Percentiles rank a stretch among this genome's conserved stretches.
phyloP scores from a whole-genome alignment of 2,888 invertebrate genomes.

The Idaea straminata region DNA sequence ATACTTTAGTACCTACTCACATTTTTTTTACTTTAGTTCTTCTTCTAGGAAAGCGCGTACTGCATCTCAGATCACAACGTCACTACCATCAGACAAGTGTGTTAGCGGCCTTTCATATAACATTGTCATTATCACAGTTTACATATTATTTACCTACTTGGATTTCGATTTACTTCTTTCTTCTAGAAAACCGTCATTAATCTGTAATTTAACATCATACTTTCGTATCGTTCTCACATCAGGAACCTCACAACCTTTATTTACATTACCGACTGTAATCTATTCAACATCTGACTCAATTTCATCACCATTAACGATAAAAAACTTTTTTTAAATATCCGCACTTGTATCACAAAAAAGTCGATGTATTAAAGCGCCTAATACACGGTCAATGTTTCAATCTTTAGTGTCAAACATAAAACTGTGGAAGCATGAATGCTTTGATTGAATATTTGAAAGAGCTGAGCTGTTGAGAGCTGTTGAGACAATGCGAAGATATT shows the following conservation, averaged over 20 bases:
- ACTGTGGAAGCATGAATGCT: neutral
- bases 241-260: slow-evolving; percentile 9
- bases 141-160: neutral
- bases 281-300: slow-evolving; percentile 53
- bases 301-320: slow-evolving; percentile 52
- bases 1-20: too few relatives aligned
- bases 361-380: neutral
- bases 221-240: slow-evolving; percentile 17
- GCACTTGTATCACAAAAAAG: slow-evolving; percentile 16
- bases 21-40: too few relatives aligned
- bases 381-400: neutral
- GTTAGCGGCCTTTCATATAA: neutral
- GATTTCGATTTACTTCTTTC: slow-evolving; percentile 7
- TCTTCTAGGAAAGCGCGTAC: too few relatives aligned
- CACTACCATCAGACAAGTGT: neutral
- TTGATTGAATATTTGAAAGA: neutral
- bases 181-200: neutral
- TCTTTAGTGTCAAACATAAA: neutral
- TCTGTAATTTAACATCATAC: slow-evolving; percentile 14
- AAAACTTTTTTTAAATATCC: slow-evolving; percentile 47
- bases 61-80: too few relatives aligned
- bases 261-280: slow-evolving; percentile 22
- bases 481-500: too few relatives aligned
- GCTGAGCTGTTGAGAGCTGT: too few relatives aligned
- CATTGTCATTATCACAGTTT: neutral